Evolutionary conservation across 2,113 vertebrate genomes (phyloP), one percentile per base, ranked within the genome.

Genomic region (Fregetta grallaria): DNA sequence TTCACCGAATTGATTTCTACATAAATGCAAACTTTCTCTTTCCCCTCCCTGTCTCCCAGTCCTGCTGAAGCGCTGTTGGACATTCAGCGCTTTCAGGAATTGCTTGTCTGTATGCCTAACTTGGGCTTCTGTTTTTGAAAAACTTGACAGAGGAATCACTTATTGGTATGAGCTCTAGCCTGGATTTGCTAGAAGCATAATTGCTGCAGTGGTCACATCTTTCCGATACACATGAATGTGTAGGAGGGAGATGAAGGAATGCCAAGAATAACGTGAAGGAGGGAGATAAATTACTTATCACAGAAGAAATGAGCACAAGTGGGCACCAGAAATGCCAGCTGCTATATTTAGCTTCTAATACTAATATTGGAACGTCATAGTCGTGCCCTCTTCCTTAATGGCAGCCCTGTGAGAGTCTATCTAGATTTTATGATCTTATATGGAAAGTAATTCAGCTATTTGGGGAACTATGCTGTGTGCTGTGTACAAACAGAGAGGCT

Each of bases 401-500:
- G 77, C 71, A 96, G 50, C 71, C 29, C 74, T 92, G 50, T 74
- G 88, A 90, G 92, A 90, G 45, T 92, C 94, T 95, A 89, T 91
- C 84, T 94, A 49, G 81, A 83, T 96, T 97, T 95, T 94, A 95
- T 96, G 91, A 86, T 96, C 95, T 95, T 95, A 96, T 96, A 97
- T 83, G 94, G 97, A 88, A 96, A 97, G 86, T 59, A 96, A 96
- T 95, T 88, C 89, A 90, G 92, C 94, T 95, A 88, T 96, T 91
- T 86, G 81, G 58, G 61, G 71, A 92, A 16, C 66, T 97, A 27
- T 66, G 71, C 62, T 76, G 49, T 79, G 91, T 88, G 77, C 86
- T 94, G 67, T 94, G 91, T 70, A 71, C 88, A 96, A 96, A 96
- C 80, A 92, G 45, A 70, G 84, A 96, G 67, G 34, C 78, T 96